phyloP scores from a whole-genome alignment of 2,888 invertebrate species.

The Stenolophus ochropezus region DNA sequence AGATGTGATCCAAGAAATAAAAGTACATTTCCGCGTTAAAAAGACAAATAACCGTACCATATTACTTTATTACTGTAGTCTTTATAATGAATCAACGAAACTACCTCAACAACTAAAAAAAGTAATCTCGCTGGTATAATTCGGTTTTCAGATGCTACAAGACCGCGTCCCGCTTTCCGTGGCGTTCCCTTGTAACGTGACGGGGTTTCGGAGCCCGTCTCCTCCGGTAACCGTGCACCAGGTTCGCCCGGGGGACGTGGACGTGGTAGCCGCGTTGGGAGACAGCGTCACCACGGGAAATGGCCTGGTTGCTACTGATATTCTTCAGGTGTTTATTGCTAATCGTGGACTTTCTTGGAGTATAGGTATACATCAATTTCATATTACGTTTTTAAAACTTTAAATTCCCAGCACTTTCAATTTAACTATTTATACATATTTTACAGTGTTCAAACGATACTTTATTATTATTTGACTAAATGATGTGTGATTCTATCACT shows the following conservation, averaged over 20 bases:
- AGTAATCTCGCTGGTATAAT: background rate
- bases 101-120: no score
- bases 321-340: constrained; percentile 72
- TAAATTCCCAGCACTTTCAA: no score
- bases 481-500: no score
- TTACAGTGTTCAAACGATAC: no score
- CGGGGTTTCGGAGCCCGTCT: constrained; percentile 66
- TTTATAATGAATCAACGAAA: no score
- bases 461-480: no score
- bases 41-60: no score
- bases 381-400: no score
- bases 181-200: constrained; percentile 71
- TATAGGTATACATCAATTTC: constrained; percentile 68
- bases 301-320: constrained; percentile 73
- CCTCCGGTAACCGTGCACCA: constrained; percentile 76
- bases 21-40: no score
- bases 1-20: no score
- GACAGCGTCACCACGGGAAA: constrained; percentile 78
- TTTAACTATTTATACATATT: no score
- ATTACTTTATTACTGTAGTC: no score
- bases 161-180: constrained; percentile 62
- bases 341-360: constrained; percentile 75
- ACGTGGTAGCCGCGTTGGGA: constrained; percentile 77
- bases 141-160: constrained; percentile 67
- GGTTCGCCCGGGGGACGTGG: constrained; percentile 78